phyloP scores from a whole-genome alignment of 2,113 vertebrate species.

The Amphilophus citrinellus region DNA sequence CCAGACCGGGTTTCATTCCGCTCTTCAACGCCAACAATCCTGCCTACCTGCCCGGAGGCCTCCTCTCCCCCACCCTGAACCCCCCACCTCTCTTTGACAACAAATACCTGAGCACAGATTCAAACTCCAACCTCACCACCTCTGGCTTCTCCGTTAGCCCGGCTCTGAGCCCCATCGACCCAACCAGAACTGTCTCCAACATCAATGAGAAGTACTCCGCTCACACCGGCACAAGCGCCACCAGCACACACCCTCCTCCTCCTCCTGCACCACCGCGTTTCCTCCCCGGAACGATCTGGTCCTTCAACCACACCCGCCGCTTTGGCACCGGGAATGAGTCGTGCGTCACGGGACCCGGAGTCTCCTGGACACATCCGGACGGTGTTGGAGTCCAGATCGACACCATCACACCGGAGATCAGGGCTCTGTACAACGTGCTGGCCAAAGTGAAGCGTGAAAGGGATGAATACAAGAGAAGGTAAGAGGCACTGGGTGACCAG shows the following conservation, averaged over 20 bases:
- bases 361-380: conserved; percentile 78
- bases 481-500: conserved; percentile 22
- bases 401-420: conserved; percentile 86
- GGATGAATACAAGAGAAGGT: conserved; percentile 85
- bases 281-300: conserved; percentile 85
- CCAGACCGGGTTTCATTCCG: conserved; percentile 61
- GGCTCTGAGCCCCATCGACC: conserved; percentile 54
- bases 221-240: conserved; percentile 10
- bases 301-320: conserved; percentile 84
- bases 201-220: conserved; percentile 61
- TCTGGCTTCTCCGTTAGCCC: conserved; percentile 45
- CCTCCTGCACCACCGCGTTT: conserved; percentile 73
- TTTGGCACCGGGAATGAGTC: conserved; percentile 79
- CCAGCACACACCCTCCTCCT: conserved; percentile 30
- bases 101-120: conserved; percentile 56
- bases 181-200: conserved; percentile 35
- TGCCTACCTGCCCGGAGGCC: conserved; percentile 64
- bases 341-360: conserved; percentile 78
- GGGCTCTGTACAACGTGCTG: conserved; percentile 86
- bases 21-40: conserved; percentile 66
- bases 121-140: conserved; percentile 72
- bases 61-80: conserved; percentile 72
- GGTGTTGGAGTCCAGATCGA: conserved; percentile 85
- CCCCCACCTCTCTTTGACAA: conserved; percentile 45
- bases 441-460: conserved; percentile 84